Base-by-base conservation (phyloP, 2,113 vertebrate genomes). In the Pycnonotus jocosus region DNA sequence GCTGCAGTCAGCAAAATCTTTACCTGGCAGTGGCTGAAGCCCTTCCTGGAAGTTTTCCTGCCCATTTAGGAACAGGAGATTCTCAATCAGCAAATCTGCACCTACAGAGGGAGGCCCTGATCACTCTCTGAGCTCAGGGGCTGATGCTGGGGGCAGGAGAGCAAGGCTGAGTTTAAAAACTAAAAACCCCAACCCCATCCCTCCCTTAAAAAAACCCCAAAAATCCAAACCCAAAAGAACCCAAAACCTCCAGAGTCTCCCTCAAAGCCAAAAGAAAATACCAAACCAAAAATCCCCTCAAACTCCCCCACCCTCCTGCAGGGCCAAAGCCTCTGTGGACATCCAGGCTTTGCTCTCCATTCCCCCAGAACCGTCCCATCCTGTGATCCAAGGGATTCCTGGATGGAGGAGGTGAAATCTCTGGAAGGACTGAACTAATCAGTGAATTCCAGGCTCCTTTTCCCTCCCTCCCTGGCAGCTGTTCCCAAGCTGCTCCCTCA, bases 401-500 rank as follows among this genome's bases (percentile, higher is more conserved):
- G 69, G 10, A 6, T 4, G 20, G 11, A 31, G 58, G 18, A 58
- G 44, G 27, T 33, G 45, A 68, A 60, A n/a, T 4, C 45, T 25
- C 45, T 22, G 19, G 2, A 14, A 48, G 45, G 20, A 20, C 15
- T 10, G 20, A 73, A 9, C 19, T 16, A 2, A 28, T 45, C 27
- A 15, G 31, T 14, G 23, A 51, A 38, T 44, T n/a, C 6, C 24
- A 25, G 25, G 42, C 12, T 83, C 71, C 64, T 56, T 58, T 19
- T 24, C 30, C n/a, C 14, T 65, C 35, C 20, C 0, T 64, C n/a
- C 22, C 0, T 0, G 15, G 54, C 40, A 54, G 47, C 84, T 37
- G 18, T 12, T 77, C 27, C 72, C 62, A 86, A 3, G 4, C 48
- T 40, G 28, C 24, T 48, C 76, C 57, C 48, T 27, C 42, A 42